A percentile compares a stretch with the other conserved stretches of the same genome.
Evolutionary conservation across 2,888 invertebrate genomes (phyloP).

Genomic region (Thyatira batis): DNA sequence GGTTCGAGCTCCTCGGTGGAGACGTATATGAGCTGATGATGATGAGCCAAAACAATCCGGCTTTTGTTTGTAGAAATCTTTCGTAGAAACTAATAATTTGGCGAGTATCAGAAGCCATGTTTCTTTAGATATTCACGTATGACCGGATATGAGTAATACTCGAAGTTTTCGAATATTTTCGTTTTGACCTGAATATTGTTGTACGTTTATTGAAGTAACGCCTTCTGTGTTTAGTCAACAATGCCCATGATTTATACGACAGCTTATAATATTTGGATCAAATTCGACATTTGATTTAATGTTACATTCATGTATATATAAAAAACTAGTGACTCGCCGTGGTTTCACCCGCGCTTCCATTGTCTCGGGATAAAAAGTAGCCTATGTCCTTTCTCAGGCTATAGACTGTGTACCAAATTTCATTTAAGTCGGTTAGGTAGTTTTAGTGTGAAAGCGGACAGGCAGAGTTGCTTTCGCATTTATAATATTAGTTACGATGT

Average conservation of each 20-base stretch:
- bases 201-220: conserved; percentile 28
- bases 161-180: conserved; percentile 42
- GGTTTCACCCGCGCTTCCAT: too few relatives aligned
- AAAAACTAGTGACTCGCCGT: too few relatives aligned
- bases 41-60: neutral
- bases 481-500: too few relatives aligned
- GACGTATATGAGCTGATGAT: too few relatives aligned
- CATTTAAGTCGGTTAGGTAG: too few relatives aligned
- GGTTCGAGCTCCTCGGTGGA: too few relatives aligned
- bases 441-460: too few relatives aligned
- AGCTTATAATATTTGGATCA: neutral
- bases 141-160: conserved; percentile 52
- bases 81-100: conserved; percentile 16
- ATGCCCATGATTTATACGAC: conserved; percentile 9
- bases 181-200: conserved; percentile 6
- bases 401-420: too few relatives aligned
- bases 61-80: conserved; percentile 15
- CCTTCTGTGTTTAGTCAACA: conserved; percentile 23
- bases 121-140: conserved; percentile 23
- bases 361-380: too few relatives aligned
- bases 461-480: too few relatives aligned
- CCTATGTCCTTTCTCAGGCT: too few relatives aligned
- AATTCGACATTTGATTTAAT: neutral
- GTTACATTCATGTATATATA: neutral
- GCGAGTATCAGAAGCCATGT: conserved; percentile 15